Base-by-base conservation (phyloP, 1,140 invertebrate genomes). In the Ptiloglossa arizonensis region DNA sequence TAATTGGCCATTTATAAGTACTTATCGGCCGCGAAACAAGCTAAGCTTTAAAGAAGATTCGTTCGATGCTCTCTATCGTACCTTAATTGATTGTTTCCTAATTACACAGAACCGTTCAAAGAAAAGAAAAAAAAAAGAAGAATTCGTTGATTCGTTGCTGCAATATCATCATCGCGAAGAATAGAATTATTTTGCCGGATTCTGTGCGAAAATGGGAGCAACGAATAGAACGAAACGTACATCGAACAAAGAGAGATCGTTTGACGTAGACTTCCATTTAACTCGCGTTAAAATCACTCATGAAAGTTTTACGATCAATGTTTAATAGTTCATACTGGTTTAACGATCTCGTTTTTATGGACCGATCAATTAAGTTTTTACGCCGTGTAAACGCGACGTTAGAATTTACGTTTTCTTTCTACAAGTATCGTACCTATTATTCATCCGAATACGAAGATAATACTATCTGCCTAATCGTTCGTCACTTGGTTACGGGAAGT, bases 1-100 rank as follows among this genome's bases (percentile, higher is more conserved):
- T 67, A 67, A 74, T 57, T 35, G 15, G 62, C 62, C 38, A 67
- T 57, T 67, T 66, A 48, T 76, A 48, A 19, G 5, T 60, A 50
- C 38, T 22, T 17, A 68, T 38, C 29, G 19, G 15, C 24, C 2
- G 27, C 6, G 3, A 13, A 11, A 5, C 35, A 5, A 19, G 9
- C 0, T 6, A 41, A 54, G 41, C 54, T 69, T 69, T 22, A 15
- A 41, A 32, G 15, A 11, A 59, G 29, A 41, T 29, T 19, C 11
- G 13, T 41, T 11, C 13, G 3, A n/a, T 17, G 29, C 41, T 29
- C 32, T 38, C 17, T 2, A 1, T 38, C 15, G n/a, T 41, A 52
- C 8, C 66, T 59, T 41, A 41, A 68, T 57, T 9, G 9, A 35
- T 5, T 8, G 17, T 15, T 60, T 27, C 17, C 11, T 76, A 59